These are phyloP conservation scores for Macropus fuliginosus DNA, from an alignment of 2,797 vertebrate genomes.

Conservation along the genomic window DNA sequence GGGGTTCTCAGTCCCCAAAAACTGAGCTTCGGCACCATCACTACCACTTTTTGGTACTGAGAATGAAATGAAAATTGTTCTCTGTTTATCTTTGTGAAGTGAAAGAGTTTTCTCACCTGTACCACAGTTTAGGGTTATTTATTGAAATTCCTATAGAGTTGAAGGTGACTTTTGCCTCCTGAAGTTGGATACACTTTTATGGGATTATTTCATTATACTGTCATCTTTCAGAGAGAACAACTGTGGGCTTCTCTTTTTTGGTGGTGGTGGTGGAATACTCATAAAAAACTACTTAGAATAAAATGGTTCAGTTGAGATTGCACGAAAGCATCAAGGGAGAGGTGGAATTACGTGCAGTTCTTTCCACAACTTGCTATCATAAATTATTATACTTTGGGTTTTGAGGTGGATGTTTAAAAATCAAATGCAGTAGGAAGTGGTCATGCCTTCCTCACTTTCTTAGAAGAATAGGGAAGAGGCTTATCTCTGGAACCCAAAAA, in stretches of 20 bases:
- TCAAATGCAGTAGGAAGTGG: neutral
- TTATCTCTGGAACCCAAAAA: constrained; percentile 58
- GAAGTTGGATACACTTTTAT: neutral
- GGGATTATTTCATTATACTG: constrained; percentile 15
- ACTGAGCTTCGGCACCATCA: neutral
- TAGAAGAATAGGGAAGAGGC: constrained; percentile 26
- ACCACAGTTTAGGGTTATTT: neutral
- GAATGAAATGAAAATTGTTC: neutral
- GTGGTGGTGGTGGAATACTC: too few species aligned
- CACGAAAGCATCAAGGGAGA: neutral
- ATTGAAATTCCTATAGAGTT: neutral
- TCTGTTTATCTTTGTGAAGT: constrained; percentile 6
- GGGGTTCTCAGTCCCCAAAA: constrained; percentile 38
- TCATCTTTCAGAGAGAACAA: constrained; percentile 4
- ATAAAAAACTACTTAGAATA: neutral
- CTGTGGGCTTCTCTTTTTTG: constrained; percentile 15
- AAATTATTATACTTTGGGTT: constrained; percentile 39
- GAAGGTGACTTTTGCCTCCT: neutral
- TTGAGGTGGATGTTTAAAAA: constrained; percentile 47
- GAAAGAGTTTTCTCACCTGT: constrained; percentile 16
- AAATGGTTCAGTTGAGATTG: neutral
- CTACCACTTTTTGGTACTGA: constrained; percentile 18
- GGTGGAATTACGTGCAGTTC: constrained; percentile 17
- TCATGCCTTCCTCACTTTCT: constrained; percentile 39
- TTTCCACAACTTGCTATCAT: neutral